Evolutionary conservation across 2,888 invertebrate species (phyloP).

Genomic region (Cantharis rufa): DNA sequence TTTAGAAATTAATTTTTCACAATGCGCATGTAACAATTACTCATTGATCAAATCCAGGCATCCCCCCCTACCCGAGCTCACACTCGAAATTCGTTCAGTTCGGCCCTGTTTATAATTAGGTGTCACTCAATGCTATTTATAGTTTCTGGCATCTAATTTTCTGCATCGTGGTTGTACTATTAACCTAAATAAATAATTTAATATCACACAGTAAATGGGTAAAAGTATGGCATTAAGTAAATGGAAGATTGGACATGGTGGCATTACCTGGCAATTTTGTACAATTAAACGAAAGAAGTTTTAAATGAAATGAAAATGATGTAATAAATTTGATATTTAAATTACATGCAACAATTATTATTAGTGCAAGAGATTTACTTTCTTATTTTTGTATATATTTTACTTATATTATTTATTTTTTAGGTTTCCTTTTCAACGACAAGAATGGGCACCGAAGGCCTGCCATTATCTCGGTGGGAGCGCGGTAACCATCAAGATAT

Average conservation of each 20-base stretch:
- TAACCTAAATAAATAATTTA: background rate
- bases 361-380: background rate
- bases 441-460: constrained; percentile 50
- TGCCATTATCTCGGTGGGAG: constrained; percentile 50
- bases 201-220: background rate
- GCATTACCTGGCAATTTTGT: background rate
- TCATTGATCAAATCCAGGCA: background rate
- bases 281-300: background rate
- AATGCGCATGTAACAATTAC: background rate
- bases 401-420: constrained; percentile 33
- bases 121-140: background rate
- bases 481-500: constrained; percentile 54
- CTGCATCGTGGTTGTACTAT: background rate
- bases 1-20: background rate
- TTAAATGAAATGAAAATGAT: background rate
- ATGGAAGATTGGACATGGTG: background rate
- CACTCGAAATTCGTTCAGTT: background rate
- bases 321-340: background rate
- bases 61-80: too few relatives aligned
- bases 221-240: background rate
- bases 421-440: constrained; percentile 46
- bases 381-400: background rate
- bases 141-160: background rate
- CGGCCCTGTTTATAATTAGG: background rate
- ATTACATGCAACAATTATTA: background rate